phyloP scores from a whole-genome alignment of 2,113 vertebrate genomes.

The Serilophus lunatus region DNA sequence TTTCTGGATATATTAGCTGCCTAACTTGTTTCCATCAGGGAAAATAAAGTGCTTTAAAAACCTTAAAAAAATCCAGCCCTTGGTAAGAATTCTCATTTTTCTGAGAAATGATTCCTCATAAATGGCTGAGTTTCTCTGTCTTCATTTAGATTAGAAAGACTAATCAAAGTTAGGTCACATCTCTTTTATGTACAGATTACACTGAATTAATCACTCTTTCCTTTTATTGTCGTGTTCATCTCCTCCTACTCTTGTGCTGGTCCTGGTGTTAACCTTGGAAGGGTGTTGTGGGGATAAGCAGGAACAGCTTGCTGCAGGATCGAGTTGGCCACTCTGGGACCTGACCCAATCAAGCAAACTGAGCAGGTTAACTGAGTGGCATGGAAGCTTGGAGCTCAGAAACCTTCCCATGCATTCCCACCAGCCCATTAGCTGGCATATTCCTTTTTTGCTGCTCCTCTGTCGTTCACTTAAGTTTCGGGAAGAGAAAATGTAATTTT shows the following conservation, averaged over 20 bases:
- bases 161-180: not conserved
- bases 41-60: not conserved
- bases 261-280: not conserved
- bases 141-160: not conserved
- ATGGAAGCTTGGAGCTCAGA: not conserved
- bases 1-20: not conserved
- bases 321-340: no score
- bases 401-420: fast-evolving
- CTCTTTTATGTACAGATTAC: not conserved
- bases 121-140: not conserved
- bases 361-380: not conserved
- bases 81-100: not conserved
- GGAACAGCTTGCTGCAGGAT: not conserved
- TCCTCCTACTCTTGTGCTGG: not conserved
- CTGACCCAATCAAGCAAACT: fast-evolving
- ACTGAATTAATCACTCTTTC: not conserved
- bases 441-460: not conserved
- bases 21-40: not conserved
- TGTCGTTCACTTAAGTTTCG: not conserved
- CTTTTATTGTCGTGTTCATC: not conserved
- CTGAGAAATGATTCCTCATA: not conserved
- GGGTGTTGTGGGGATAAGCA: not conserved
- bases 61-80: not conserved
- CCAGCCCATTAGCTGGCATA: not conserved
- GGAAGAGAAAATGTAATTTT: not conserved